These are phyloP conservation scores for Drosophila suboccidentalis DNA, from an alignment of 2,888 invertebrate genomes.

Conservation along the genomic window DNA sequence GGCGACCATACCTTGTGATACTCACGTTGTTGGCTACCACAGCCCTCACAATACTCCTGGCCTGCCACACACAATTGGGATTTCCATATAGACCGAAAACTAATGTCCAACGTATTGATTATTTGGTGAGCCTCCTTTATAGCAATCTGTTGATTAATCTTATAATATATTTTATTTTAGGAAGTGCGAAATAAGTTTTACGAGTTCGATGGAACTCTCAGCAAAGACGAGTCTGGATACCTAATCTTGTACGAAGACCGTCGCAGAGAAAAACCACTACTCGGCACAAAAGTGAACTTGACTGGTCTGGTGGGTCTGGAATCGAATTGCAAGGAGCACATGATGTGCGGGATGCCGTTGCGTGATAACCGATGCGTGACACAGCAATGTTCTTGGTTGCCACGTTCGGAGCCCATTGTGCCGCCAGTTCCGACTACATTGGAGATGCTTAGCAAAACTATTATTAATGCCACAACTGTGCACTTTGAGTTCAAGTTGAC, in stretches of 20 bases:
- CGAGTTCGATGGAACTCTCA: conserved; percentile 79
- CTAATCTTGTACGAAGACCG: conserved; percentile 86
- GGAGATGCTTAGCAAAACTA: conserved; percentile 51
- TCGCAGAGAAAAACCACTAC: conserved; percentile 49
- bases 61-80: conserved; percentile 86
- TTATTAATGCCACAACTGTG: conserved; percentile 33
- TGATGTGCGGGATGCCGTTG: conserved; percentile 81
- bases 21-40: conserved; percentile 28
- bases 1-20: conserved; percentile 46
- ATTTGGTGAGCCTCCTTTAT: conserved; percentile 84
- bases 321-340: conserved; percentile 64
- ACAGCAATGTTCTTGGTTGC: conserved; percentile 62
- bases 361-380: conserved; percentile 68
- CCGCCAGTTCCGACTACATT: conserved; percentile 63
- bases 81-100: conserved; percentile 87
- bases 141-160: neutral
- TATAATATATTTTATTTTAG: conserved; percentile 74
- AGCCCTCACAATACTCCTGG: conserved; percentile 30
- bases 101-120: conserved; percentile 86
- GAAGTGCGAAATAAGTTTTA: conserved; percentile 86
- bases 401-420: conserved; percentile 51
- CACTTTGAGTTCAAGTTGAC: conserved; percentile 69
- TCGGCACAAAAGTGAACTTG: conserved; percentile 54
- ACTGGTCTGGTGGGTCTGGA: conserved; percentile 59
- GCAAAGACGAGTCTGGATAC: conserved; percentile 86